Evolutionary conservation across 2,797 vertebrate species (phyloP), one percentile per base, ranked within the genome.

Genomic region (Fundulus diaphanus): DNA sequence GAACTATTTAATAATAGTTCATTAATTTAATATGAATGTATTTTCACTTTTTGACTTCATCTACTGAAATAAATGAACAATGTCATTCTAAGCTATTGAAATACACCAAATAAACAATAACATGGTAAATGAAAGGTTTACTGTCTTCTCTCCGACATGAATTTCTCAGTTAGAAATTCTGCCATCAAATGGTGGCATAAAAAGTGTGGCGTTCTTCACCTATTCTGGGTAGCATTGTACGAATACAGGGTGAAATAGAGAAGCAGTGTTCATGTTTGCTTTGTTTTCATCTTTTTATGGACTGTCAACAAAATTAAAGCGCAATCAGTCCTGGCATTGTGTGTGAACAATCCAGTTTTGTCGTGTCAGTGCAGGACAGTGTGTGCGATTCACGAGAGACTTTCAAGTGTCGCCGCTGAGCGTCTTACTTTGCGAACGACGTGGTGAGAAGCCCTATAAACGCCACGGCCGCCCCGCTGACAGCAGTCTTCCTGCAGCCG

Each of bases 401-500:
- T n/a, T 51, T 20, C 18, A 22, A 4, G 46, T 18, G 68, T 73
- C 24, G 54, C 63, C 11, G 24, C n/a, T 77, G 72, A 20, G 40
- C 37, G 0, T 48, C 91, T 97, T 98, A 99, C 98, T 95, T 98
- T 90, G 97, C 97, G 87, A 99, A 99, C 49, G 97, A 97, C 87
- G 97, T 97, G 92, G 94, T 96, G 84, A 99, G 96, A 67, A 99
- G 95, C 72, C 98, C 98, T 3, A 97, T 89, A 92, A 98, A 99
- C 79, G 98, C 98, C n/a, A 99, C 77, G 2, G 94, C 79, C 1
- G 98, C 98, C 70, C 98, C 98, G 0, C 94, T 83, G 65, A 98
- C 96, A 0, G 98, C 97, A 0, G 98, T 99, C 89, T 96, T 98
- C 91, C 97, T 95, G 85, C 98, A 99, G 90, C 98, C 98, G 0